These are phyloP conservation scores for Aptenodytes forsteri DNA, from an alignment of 2,113 vertebrate genomes.

Conservation along the genomic window DNA sequence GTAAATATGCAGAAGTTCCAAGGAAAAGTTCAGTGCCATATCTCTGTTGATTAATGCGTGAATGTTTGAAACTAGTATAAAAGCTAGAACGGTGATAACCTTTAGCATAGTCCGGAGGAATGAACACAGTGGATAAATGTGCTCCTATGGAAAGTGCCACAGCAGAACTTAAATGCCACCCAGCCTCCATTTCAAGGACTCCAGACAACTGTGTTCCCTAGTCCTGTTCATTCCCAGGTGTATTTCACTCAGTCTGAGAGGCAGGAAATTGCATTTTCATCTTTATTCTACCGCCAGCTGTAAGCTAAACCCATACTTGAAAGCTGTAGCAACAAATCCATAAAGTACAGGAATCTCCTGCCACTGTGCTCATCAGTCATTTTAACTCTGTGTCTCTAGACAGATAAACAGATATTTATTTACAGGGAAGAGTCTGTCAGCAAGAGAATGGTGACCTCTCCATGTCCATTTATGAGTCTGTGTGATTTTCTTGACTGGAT, in stretches of 20 bases:
- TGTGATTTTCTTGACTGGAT: background rate
- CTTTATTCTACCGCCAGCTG: background rate
- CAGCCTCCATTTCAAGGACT: background rate
- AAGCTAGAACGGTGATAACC: background rate
- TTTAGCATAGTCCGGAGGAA: background rate
- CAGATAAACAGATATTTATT: background rate
- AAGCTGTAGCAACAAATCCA: background rate
- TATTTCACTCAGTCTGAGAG: background rate
- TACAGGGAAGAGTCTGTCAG: background rate
- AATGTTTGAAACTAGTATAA: slow-evolving; percentile 10
- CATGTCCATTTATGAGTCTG: background rate
- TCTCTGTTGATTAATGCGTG: slow-evolving; percentile 29
- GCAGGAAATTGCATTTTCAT: slow-evolving; percentile 46
- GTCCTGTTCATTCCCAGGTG: background rate
- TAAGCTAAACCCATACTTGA: background rate
- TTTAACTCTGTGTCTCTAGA: background rate
- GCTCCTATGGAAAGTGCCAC: background rate
- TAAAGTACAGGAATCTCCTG: background rate
- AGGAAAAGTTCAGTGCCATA: background rate
- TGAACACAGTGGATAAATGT: background rate
- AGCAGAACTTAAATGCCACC: background rate
- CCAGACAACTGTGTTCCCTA: background rate
- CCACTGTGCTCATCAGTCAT: background rate
- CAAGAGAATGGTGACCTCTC: background rate
- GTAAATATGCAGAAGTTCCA: slow-evolving; percentile 27